These are phyloP conservation scores for Punctoribates punctum DNA, from an alignment of 2,888 invertebrate species.

Conservation along the genomic window DNA sequence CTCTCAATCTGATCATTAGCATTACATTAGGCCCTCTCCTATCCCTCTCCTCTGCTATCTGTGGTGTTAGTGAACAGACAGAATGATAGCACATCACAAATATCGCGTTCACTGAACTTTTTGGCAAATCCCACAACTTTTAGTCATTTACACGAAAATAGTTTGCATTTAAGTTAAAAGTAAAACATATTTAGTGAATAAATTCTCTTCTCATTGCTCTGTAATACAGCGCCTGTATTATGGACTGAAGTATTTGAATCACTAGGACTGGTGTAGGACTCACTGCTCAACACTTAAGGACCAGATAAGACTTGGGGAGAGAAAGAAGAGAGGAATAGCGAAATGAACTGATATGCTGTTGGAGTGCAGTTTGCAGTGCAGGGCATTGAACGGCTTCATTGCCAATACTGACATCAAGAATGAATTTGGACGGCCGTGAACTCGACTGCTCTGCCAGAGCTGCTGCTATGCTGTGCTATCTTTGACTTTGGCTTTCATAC, in stretches of 20 bases:
- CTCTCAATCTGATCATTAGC: neutral
- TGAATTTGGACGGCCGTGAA: slow-evolving; percentile 30
- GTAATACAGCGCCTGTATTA: neutral
- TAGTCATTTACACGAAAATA: neutral
- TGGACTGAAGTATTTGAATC: neutral
- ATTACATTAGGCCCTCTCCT: neutral
- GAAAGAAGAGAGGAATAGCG: slow-evolving; percentile 42
- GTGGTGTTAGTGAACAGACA: neutral
- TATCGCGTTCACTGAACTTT: slow-evolving; percentile 25
- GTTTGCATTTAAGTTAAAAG: neutral
- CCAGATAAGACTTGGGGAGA: slow-evolving; percentile 31
- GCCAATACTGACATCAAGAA: slow-evolving; percentile 33
- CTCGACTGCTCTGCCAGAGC: neutral
- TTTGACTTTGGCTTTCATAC: neutral
- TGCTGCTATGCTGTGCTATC: slow-evolving; percentile 1
- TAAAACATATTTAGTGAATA: slow-evolving; percentile 1
- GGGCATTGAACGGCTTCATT: slow-evolving; percentile 31
- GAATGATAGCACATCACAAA: slow-evolving; percentile 10
- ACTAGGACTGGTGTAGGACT: neutral
- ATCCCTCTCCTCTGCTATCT: neutral
- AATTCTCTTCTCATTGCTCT: neutral
- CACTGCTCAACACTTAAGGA: slow-evolving; percentile 24
- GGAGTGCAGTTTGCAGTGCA: neutral
- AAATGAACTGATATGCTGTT: slow-evolving; percentile 49
- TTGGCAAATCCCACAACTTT: slow-evolving; percentile 24